Evolutionary conservation across 2,113 vertebrate species (phyloP), one percentile per base, ranked within the genome.

Genomic region (Chaetops frenatus): DNA sequence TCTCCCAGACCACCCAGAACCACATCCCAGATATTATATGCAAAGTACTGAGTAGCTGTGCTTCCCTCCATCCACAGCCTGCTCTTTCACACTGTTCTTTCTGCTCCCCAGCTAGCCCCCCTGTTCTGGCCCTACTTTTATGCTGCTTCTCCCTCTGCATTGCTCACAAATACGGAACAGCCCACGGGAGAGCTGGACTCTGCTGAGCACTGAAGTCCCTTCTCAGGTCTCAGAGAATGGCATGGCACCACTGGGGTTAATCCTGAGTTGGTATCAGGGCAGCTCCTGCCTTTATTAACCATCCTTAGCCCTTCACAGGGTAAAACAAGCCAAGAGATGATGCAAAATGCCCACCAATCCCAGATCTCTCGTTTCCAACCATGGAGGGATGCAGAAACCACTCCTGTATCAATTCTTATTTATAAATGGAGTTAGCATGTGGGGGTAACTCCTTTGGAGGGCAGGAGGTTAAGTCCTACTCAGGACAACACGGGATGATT

Each of bases 91-190:
- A 3, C 22, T 36, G 23, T 33, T 51, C 47, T 58, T 58, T n/a
- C 62, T 72, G 70, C 47, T 70, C 28, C n/a, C 31, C 25, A 31
- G 38, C 1, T 4, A 33, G 12, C 64, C 7, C 29, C 38, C 23
- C 28, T 38, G 12, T 10, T 33, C 29, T 79, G 38, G 15, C 25
- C 48, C 60, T 40, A 10, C 6, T 11, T 38, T 16, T 29, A 19
- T 14, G 9, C n/a, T 4, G 1, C 38, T 48, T 31, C 35, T 61
- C 20, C 42, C 56, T 73, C 50, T 8, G 12, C 42, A 21, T 53
- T 17, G 1, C 56, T 60, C 54, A 16, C 28, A 25, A 18, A 22
- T 18, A 53, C 0, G 12, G 47, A 60, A 40, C 0, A 4, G 22
- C 61, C 54, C 53, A 7, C 0, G 1, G 38, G 9, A 56, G n/a